Evolutionary conservation across 2,113 vertebrate genomes (phyloP), one percentile per base, ranked within the genome.

Genomic region (Petrocephalus zakoni): DNA sequence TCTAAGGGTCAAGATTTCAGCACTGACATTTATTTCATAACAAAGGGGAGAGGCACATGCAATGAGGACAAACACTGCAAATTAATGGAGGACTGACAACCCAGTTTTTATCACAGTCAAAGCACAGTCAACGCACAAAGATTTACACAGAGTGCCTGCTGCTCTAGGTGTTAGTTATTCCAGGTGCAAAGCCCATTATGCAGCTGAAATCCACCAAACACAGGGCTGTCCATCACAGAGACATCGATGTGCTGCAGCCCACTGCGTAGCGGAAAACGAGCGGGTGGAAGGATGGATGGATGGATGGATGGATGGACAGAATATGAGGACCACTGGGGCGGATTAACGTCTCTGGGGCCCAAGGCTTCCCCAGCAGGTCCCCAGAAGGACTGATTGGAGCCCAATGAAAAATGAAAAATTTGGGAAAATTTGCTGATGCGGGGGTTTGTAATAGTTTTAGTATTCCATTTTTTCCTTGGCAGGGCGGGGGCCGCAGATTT

Each of bases 191-290:
- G 64, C 88, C 89, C 58, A 21, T 81, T 89, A 91, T 91, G 90
- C 92, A 94, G 91, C 90, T 93, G 92, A 94, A 94, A 93, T 92
- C 64, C 42, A 81, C 55, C 68, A 51, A 55, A 47, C 37, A 64
- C 4, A 49, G 47, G 52, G 47, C 17, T 85, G 49, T 4, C 22
- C 15, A 37, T 37, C 46, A 81, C 47, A 56, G 21, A 89, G 8
- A 51, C 51, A 42, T 53, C n/a, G 7, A 89, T 17, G 5, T 42
- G 34, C 19, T 49, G 81, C 19, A 10, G 8, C 37, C 22, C 37
- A 49, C 22, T 25, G 19, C 8, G 21, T 21, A 87, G 13, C 0
- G 0, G 5, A 52, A 86, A 58, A 83, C 22, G 49, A n/a, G n/a
- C 25, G 25, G 13, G 25, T 52, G 47, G 49, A 52, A 51, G 58